Evolutionary conservation across 2,797 vertebrate genomes (phyloP), one percentile per base, ranked within the genome.

Genomic region (Columba guinea): DNA sequence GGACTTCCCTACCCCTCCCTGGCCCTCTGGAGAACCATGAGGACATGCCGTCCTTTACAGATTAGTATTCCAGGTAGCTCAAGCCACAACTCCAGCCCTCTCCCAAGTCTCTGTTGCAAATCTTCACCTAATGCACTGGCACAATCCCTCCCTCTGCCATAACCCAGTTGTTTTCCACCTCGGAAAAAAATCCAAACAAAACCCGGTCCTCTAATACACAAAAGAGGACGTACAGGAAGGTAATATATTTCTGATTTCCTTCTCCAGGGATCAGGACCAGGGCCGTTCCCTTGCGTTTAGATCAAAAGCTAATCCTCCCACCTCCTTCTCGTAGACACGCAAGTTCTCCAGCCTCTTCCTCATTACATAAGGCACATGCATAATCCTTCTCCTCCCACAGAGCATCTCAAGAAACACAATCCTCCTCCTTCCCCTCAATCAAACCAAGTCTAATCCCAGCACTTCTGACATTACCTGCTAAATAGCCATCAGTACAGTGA

Each of bases 301-400:
- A 87, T 95, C 88, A 96, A 96, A 90, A 91, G 89, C 90, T 81
- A 96, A 94, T 94, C 78, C 79, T 97, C 84, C 94, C 71, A 90
- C 62, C 69, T 80, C 75, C 81, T 73, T 64, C 88, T 73, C 21
- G 3, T 30, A 84, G 87, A 80, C 64, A 37, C 4, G 68, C 94
- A 93, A 94, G 84, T 71, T 90, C 95, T 94, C 89, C 84, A 96
- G 84, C 86, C 84, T 94, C 89, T 95, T 96, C 91, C 68, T 89
- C 92, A 95, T 97, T 97, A 91, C 90, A 87, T 93, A 97, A 97
- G 78, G 89, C 82, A 89, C 87, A 96, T 89, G 69, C 89, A 96
- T 94, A 97, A 96, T 95, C 87, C 74, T 92, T 93, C 95, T 95
- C 97, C 94, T 97, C 97, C 95, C 92, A 93, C 97, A 92, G 79